These are phyloP conservation scores for Brevipalpus yothersi DNA, from an alignment of 1,140 invertebrate species.

Conservation along the genomic window DNA sequence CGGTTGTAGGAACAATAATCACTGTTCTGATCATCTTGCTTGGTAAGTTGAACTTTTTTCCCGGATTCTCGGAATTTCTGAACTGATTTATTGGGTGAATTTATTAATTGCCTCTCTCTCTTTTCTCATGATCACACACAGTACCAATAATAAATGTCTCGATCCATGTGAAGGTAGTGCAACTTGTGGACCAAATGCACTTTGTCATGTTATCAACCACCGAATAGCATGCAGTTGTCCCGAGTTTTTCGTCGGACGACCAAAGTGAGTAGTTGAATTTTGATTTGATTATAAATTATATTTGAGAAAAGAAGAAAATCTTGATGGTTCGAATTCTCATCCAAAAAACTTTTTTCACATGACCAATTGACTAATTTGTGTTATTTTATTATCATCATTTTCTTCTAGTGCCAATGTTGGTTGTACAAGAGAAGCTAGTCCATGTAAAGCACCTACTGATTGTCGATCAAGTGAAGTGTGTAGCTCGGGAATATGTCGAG, in stretches of 20 bases:
- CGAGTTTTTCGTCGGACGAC: slow-evolving; percentile 19
- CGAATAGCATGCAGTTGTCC: slow-evolving; percentile 55
- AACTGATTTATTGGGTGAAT: too few relatives aligned
- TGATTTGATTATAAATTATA: too few relatives aligned
- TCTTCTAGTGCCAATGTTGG: slow-evolving; percentile 24
- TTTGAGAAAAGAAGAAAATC: too few relatives aligned
- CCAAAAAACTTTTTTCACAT: background rate
- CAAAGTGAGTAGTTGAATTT: background rate
- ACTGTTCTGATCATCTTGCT: slow-evolving; percentile 40
- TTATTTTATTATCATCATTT: too few relatives aligned
- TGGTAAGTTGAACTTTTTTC: slow-evolving; percentile 25
- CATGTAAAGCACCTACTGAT: slow-evolving; percentile 38
- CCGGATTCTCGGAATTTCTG: too few relatives aligned
- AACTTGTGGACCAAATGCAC: slow-evolving; percentile 55
- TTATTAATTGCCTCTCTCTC: too few relatives aligned
- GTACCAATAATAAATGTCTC: slow-evolving; percentile 4
- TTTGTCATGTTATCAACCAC: slow-evolving; percentile 56
- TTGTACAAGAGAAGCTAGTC: slow-evolving; percentile 43
- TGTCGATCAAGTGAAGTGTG: slow-evolving; percentile 54
- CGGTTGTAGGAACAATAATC: slow-evolving; percentile 54
- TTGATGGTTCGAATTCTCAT: too few relatives aligned
- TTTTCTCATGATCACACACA: background rate
- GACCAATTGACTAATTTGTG: background rate
- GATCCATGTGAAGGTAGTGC: slow-evolving; percentile 6
- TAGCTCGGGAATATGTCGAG: slow-evolving; percentile 32